phyloP scores from a whole-genome alignment of 2,113 vertebrate species.

The Donacobius atricapilla region DNA sequence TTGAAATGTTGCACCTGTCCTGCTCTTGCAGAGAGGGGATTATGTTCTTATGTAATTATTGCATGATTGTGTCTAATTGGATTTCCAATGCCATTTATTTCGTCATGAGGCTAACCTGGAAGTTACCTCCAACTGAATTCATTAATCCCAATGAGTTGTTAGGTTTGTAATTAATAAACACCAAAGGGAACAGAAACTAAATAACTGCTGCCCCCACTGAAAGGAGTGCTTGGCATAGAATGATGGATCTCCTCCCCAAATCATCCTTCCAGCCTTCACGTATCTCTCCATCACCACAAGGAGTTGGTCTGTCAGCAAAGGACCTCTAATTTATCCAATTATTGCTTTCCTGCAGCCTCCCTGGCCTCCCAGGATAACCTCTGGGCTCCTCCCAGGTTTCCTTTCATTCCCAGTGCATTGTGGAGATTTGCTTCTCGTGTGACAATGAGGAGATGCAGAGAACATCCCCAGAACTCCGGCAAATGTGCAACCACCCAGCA shows the following conservation, averaged over 20 bases:
- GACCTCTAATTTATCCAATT: background rate
- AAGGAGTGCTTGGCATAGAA: background rate
- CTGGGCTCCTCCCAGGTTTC: background rate
- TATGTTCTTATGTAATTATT: background rate
- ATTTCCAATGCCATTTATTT: slow-evolving; percentile 51
- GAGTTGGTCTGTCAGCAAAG: background rate
- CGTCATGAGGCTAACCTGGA: slow-evolving; percentile 22
- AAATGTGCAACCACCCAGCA: background rate
- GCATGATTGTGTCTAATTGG: slow-evolving; percentile 22
- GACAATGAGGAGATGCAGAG: background rate
- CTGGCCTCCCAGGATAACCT: background rate
- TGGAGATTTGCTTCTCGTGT: background rate
- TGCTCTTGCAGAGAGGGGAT: slow-evolving; percentile 4
- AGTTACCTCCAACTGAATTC: background rate
- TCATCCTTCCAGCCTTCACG: background rate
- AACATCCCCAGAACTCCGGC: background rate
- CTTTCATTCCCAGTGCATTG: background rate
- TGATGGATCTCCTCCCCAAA: background rate
- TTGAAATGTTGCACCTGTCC: background rate
- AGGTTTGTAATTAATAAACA: background rate
- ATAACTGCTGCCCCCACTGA: background rate
- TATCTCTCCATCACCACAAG: background rate
- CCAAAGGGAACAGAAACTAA: background rate
- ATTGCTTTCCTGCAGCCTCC: background rate
- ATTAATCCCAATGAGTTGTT: slow-evolving; percentile 27